Evolutionary conservation across 2,113 vertebrate genomes (phyloP).

Genomic region (Notiomystis cincta): DNA sequence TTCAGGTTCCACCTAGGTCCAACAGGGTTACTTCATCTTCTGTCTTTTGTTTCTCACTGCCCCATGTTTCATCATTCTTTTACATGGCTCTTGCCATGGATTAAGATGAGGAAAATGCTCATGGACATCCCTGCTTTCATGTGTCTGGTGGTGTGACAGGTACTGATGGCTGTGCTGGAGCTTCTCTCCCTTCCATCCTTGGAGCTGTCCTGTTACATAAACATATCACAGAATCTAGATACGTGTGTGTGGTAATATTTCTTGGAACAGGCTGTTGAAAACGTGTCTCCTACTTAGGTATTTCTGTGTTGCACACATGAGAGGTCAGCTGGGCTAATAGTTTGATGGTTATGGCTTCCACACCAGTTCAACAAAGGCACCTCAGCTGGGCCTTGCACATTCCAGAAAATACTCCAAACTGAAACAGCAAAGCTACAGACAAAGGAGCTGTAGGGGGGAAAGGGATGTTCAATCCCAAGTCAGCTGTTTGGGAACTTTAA

Average conservation of each 20-base stretch:
- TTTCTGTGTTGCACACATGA: background rate
- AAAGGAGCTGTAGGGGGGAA: background rate
- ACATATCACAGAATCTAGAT: background rate
- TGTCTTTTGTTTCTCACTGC: background rate
- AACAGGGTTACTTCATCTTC: background rate
- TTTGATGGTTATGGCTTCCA: background rate
- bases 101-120: background rate
- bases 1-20: background rate
- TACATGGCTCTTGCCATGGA: background rate
- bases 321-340: background rate
- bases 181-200: background rate
- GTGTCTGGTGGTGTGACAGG: background rate
- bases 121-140: fast-evolving
- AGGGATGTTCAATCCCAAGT: background rate
- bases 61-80: background rate
- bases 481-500: background rate
- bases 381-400: background rate
- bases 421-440: background rate
- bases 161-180: background rate
- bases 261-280: background rate
- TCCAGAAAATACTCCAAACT: background rate
- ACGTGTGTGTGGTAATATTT: background rate
- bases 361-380: background rate
- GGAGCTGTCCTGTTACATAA: background rate
- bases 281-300: background rate